Base-by-base conservation (phyloP, 2,113 vertebrate species). In the Nipponia nippon region DNA sequence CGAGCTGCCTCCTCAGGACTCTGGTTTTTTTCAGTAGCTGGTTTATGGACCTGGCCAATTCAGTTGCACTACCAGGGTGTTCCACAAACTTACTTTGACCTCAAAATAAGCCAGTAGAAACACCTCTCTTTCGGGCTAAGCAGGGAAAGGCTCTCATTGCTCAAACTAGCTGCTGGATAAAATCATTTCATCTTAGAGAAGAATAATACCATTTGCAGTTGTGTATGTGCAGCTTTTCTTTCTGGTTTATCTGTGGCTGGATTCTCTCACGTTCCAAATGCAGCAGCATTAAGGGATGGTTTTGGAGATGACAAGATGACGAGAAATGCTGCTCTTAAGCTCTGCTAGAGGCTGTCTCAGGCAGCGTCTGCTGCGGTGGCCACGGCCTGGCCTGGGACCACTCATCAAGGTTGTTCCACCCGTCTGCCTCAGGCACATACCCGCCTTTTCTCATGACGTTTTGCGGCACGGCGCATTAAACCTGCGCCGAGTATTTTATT, bases 41-140 rank as follows among this genome's bases (percentile, higher is more conserved):
- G 11, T 7, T n/a, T 25, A 13, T 46, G 36, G 59, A 25, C 2
- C 1, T 71, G 52, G 7, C 42, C 32, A 40, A 3, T 26, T 32
- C 42, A 67, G 2, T 11, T 91, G 16, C 34, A 14, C 21, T 42
- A 32, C 46, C 14, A 50, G 38, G 11, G 9, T 56, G 55, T 67
- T 81, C 58, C 40, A 46, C 15, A 82, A 36, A 14, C 13, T 38
- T 59, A 6, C 1, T 75, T 50, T 66, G 56, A 53, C 62, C 36
- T 32, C 40, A 49, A 5, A 84, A 67, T 21, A 46, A 34, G 10
- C 13, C 11, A 23, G n/a, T 29, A 46, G 66, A 52, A 86, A 61
- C 42, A 56, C 7, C 22, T 36, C 11, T 42, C 5, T 20, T 49
- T 42, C 0, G 0, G 32, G 14, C 66, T 52, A 27, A 47, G 30